Evolutionary conservation across 2,888 invertebrate species (phyloP).

Genomic region (Lasioglossum pauxillum): DNA sequence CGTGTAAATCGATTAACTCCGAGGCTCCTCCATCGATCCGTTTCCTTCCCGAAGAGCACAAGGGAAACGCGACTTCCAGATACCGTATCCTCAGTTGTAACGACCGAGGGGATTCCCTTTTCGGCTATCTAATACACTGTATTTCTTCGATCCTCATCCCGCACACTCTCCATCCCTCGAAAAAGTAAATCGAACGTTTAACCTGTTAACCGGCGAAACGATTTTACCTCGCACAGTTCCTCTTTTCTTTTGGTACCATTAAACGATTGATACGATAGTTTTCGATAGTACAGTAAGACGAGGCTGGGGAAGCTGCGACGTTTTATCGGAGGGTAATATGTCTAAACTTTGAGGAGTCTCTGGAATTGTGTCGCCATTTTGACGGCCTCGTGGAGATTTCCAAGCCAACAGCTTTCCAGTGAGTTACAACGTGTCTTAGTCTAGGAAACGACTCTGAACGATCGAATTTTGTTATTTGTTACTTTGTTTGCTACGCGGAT

Average conservation of each 20-base stretch:
- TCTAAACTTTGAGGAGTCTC: not conserved
- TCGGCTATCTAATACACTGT: conserved; percentile 3
- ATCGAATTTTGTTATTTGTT: no score
- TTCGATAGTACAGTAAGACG: not conserved
- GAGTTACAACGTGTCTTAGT: not conserved
- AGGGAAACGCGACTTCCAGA: not conserved
- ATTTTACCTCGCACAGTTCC: not conserved
- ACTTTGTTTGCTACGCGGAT: no score
- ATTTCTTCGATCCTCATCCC: not conserved
- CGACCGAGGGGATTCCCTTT: conserved; percentile 3
- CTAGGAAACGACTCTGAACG: not conserved
- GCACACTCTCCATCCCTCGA: not conserved
- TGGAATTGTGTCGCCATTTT: not conserved
- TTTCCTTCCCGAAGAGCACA: not conserved
- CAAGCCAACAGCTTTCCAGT: not conserved
- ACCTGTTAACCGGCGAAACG: not conserved
- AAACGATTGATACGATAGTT: not conserved
- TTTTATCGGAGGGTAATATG: not conserved
- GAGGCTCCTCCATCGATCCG: conserved; percentile 25
- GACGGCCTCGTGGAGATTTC: not conserved
- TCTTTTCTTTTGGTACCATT: not conserved
- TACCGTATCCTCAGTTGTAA: not conserved
- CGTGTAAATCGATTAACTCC: conserved; percentile 60
- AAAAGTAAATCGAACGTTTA: not conserved
- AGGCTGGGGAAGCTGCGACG: not conserved